Evolutionary conservation across 1,140 invertebrate genomes (phyloP).

Genomic region (Drosophila setifemur): DNA sequence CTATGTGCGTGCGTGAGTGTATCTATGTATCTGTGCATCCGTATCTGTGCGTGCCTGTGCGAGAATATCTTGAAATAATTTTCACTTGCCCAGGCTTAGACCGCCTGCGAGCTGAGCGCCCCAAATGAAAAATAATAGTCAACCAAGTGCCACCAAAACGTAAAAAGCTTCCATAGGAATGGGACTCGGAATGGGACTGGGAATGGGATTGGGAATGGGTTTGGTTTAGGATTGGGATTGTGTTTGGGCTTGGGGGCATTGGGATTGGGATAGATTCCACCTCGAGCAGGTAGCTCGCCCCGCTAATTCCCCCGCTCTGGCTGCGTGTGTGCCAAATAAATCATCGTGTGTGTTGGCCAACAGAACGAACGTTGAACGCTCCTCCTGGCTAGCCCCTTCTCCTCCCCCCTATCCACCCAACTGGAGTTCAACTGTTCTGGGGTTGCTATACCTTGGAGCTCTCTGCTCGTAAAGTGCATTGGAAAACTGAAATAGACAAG

Average conservation of each 20-base stretch:
- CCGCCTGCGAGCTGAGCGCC: slow-evolving; percentile 41
- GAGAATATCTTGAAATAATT: slow-evolving; percentile 57
- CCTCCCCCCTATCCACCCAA: slow-evolving; percentile 1
- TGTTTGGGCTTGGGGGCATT: neutral
- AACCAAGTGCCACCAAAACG: slow-evolving; percentile 73
- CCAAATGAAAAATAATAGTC: slow-evolving; percentile 77
- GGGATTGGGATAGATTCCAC: slow-evolving; percentile 43
- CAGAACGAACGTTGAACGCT: slow-evolving; percentile 52
- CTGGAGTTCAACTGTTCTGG: slow-evolving; percentile 33
- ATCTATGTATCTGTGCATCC: slow-evolving; percentile 27
- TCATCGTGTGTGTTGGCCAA: slow-evolving; percentile 68
- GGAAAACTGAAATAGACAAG: slow-evolving; percentile 79
- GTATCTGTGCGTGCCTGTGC: slow-evolving; percentile 24
- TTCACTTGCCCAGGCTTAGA: slow-evolving; percentile 43
- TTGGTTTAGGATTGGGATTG: slow-evolving; percentile 7
- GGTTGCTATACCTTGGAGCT: slow-evolving; percentile 30
- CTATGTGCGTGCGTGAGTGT: slow-evolving; percentile 6
- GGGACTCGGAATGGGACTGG: neutral
- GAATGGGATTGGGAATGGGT: slow-evolving; percentile 11
- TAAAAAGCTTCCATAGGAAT: slow-evolving; percentile 48
- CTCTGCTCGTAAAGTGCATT: slow-evolving; percentile 75
- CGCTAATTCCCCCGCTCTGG: neutral
- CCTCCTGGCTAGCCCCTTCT: slow-evolving; percentile 24
- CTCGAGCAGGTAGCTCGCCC: slow-evolving; percentile 56
- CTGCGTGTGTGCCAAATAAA: slow-evolving; percentile 76